Conservation (phyloP, 2,888 invertebrate species). For the Idaea biselata region DNA sequence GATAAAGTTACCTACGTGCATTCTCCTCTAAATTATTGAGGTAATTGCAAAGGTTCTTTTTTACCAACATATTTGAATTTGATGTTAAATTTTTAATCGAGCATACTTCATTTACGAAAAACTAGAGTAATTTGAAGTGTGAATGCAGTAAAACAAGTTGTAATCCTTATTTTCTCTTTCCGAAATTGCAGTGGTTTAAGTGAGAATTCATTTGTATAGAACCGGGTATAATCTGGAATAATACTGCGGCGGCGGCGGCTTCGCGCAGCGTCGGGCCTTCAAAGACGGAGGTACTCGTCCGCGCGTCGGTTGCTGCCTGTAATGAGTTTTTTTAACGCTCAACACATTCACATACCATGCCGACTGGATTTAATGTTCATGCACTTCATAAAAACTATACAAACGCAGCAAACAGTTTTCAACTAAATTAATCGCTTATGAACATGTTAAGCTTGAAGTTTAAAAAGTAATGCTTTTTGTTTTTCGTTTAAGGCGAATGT, state of each 20-base stretch:
- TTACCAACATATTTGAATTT: background rate
- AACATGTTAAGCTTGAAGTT: conserved; percentile 3
- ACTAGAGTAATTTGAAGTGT: conserved; percentile 66
- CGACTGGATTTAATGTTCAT: conserved; percentile 60
- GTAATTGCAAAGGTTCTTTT: background rate
- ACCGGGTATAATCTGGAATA: conserved; percentile 78
- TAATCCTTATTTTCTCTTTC: conserved; percentile 76
- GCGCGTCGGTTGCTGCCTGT: conserved; percentile 71
- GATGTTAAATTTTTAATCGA: background rate
- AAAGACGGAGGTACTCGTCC: conserved; percentile 77
- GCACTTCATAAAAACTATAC: conserved; percentile 44
- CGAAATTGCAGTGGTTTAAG: conserved; percentile 79
- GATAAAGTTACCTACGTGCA: conserved; percentile 47
- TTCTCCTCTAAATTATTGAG: conserved; percentile 9
- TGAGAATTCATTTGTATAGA: conserved; percentile 80
- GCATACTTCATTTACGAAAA: conserved; percentile 30
- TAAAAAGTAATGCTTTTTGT: background rate
- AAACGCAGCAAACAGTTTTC: conserved; percentile 23
- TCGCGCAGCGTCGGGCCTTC: conserved; percentile 60
- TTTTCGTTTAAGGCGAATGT: conserved; percentile 13
- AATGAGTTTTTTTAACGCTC: conserved; percentile 78
- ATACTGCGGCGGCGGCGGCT: conserved; percentile 69
- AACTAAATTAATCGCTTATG: conserved; percentile 29
- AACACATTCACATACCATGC: conserved; percentile 71
- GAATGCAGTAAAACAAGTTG: conserved; percentile 73